Evolutionary conservation across 1,140 invertebrate species (phyloP), one percentile per base, ranked within the genome.

Genomic region (Macrobrachium nipponense): DNA sequence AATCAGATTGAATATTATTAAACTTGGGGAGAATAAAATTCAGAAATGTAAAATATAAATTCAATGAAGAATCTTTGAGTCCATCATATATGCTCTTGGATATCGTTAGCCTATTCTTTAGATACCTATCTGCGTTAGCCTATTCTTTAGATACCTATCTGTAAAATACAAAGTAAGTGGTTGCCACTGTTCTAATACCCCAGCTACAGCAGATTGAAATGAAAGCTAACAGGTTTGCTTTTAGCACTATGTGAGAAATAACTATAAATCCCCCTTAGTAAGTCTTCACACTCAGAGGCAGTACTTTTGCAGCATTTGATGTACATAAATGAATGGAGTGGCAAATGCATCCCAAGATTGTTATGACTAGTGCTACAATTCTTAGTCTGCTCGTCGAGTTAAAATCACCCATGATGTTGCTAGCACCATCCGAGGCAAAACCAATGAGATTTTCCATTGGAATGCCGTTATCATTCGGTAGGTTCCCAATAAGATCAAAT

Each of bases 211-310:
- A n/a, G 62, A 18, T 4, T 66, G 62, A 66, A n/a, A 66, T 66
- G 62, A 66, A 66, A 66, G 62, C 62, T 14, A 66, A 66, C 20
- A 14, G 17, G 62, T 66, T 66, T 66, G 62, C 62, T 66, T 23
- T 66, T 66, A 23, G 62, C 62, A 66, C 62, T 66, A 14, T 66
- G 62, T 66, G 62, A 66, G 20, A 66, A 66, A 66, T 66, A 23
- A 14, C 20, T 66, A 23, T 66, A 66, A 7, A 66, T 66, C 18
- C 20, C 14, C 20, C 62, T 5, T 7, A 66, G 17, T n/a, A 66
- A 5, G 20, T 66, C 20, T 14, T 66, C 62, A 23, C 62, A 66
- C 20, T 6, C 5, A 14, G 5, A 23, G 20, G 62, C 17, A 66
- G 62, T 4, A 14, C 14, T 66, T 66, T 66, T n/a, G 62, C 62